These are phyloP conservation scores for Watsonalla cultraria DNA, from an alignment of 2,888 invertebrate genomes.

Conservation along the genomic window DNA sequence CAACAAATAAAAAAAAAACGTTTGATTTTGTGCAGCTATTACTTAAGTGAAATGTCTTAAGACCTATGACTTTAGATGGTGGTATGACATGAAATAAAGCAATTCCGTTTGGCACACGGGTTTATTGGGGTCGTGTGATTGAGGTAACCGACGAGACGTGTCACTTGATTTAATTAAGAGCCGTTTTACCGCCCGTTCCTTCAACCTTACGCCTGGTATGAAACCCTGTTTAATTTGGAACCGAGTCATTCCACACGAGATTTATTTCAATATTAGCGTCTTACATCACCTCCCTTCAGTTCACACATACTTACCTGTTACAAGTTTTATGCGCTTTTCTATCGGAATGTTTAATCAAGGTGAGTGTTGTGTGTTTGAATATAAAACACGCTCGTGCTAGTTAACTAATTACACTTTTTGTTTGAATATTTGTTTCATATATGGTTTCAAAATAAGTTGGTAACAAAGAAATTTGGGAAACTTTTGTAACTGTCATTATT, in stretches of 20 bases:
- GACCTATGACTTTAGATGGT: slow-evolving; percentile 19
- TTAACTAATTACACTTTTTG: background rate
- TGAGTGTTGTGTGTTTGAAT: background rate
- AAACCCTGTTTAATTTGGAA: slow-evolving; percentile 66
- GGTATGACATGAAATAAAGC: slow-evolving; percentile 44
- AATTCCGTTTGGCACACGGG: slow-evolving; percentile 55
- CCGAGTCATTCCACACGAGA: slow-evolving; percentile 62
- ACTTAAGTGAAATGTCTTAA: slow-evolving; percentile 15
- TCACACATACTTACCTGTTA: slow-evolving; percentile 8
- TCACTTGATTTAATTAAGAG: slow-evolving; percentile 79
- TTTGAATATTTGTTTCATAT: no score
- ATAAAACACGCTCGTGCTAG: background rate
- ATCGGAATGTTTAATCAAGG: background rate
- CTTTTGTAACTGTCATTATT: no score
- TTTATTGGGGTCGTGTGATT: slow-evolving; percentile 77
- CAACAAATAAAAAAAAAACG: no score
- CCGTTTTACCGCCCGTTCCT: slow-evolving; percentile 73
- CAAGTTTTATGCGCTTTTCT: slow-evolving; percentile 6
- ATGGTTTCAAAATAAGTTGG: no score
- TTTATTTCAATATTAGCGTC: slow-evolving; percentile 67
- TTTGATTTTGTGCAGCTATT: no score
- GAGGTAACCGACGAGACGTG: slow-evolving; percentile 73
- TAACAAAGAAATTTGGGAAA: no score
- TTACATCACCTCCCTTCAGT: slow-evolving; percentile 20
- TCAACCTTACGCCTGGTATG: slow-evolving; percentile 60